phyloP scores from a whole-genome alignment of 2,113 vertebrate genomes.

The Cebidichthys violaceus region DNA sequence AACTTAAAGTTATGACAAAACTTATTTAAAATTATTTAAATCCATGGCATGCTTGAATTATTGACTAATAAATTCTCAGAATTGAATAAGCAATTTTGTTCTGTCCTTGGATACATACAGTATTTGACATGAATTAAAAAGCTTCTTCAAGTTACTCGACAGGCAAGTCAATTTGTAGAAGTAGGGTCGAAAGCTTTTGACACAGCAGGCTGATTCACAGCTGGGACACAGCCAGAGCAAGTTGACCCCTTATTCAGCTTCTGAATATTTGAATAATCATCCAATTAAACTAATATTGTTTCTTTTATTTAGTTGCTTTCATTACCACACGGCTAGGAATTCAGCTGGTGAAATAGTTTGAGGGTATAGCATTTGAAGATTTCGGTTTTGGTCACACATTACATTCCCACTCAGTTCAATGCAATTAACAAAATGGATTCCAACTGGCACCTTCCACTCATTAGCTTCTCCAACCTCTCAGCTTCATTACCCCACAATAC shows the following conservation, averaged over 20 bases:
- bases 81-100: not conserved
- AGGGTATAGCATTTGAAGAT: not conserved
- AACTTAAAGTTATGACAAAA: not conserved
- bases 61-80: not conserved
- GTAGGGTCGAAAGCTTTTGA: not conserved
- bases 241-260: constrained; percentile 3
- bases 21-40: not conserved
- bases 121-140: constrained; percentile 15
- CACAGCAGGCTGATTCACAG: constrained; percentile 13
- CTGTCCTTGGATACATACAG: not conserved
- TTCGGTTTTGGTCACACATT: not conserved
- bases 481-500: not conserved
- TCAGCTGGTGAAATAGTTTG: no score
- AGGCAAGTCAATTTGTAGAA: constrained; percentile 4
- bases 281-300: not conserved
- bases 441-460: not conserved
- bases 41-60: not conserved
- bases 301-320: no score
- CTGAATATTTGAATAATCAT: constrained; percentile 34
- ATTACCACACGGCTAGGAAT: no score
- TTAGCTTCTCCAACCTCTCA: not conserved
- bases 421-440: not conserved
- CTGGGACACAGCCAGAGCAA: constrained; percentile 24
- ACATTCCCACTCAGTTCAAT: not conserved
- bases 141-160: not conserved